Evolutionary conservation across 2,888 invertebrate genomes (phyloP), one percentile per base, ranked within the genome.

Genomic region (Drosophila longiperda): DNA sequence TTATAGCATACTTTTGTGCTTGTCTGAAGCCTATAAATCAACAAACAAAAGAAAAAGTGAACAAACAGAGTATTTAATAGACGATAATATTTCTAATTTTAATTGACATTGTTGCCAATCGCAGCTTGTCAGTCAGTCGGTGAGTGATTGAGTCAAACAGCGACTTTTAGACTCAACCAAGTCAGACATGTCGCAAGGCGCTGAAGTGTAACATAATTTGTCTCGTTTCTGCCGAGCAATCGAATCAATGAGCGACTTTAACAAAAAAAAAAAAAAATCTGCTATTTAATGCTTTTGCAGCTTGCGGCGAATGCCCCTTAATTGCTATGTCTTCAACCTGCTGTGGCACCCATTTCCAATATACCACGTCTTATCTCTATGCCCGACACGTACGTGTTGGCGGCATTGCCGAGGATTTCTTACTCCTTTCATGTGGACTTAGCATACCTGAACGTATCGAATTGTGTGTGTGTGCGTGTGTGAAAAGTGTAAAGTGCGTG

Each of bases 121-220:
- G 65, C 45, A 55, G 49, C 53, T 66, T 60, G 61, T 38, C 61
- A 67, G 60, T 42, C 52, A 64, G 15, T 45, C 49, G 53, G 49
- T 57, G 58, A 68, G 62, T 59, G 65, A 60, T 29, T 65, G 40
- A 60, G 42, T 68, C 53, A 58, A 60, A 57, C 34, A 61, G 58
- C 58, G 42, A 49, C 45, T 63, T 61, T 64, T 65, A 63, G 42
- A 60, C 40, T 64, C 59, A 71, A 74, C 53, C 75, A 72, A 73
- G 75, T 75, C 73, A 90, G 87, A 90, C 90, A 74, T 83, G 76
- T 84, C 80, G 75, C 82, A 80, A 79, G 59, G 75, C 71, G 77
- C 49, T 87, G 74, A 65, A 78, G 77, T 83, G 90, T 80, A 78
- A 85, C 78, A 80, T 78, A 88, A 90, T 90, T 82, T 89, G 82